These are phyloP conservation scores for Papilio dardanus DNA, from an alignment of 1,140 invertebrate species.

Conservation along the genomic window DNA sequence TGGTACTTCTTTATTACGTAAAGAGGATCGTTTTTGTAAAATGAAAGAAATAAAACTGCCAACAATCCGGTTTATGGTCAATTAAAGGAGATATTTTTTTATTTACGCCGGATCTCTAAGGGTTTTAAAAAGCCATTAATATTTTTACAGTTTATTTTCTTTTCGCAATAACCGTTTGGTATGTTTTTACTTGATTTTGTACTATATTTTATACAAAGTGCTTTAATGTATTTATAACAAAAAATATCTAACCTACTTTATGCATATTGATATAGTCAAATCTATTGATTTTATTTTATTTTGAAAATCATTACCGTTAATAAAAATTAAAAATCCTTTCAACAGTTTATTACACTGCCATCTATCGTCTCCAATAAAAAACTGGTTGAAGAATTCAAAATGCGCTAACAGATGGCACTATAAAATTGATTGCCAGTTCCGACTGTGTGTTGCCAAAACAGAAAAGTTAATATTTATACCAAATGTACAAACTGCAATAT, in stretches of 20 bases:
- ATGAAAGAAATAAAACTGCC: constrained; percentile 5
- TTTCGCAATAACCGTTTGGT: neutral
- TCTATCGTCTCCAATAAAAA: neutral
- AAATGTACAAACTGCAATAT: neutral
- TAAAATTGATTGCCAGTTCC: neutral
- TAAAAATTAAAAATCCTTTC: too few relatives aligned
- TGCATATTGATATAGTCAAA: too few relatives aligned
- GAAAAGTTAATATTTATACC: neutral
- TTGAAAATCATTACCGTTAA: too few relatives aligned
- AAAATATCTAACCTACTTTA: too few relatives aligned
- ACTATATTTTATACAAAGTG: neutral
- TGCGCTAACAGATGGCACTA: neutral
- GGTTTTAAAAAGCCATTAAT: neutral
- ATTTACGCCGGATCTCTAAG: neutral
- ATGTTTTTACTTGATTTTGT: neutral
- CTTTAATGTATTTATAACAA: too few relatives aligned
- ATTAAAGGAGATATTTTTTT: constrained; percentile 5
- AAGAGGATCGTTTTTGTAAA: neutral
- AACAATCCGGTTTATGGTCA: neutral
- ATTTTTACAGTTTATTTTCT: constrained; percentile 2
- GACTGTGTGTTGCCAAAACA: neutral
- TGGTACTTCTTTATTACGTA: neutral
- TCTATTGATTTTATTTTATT: too few relatives aligned
- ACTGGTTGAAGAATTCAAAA: neutral
- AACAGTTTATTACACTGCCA: too few relatives aligned